Evolutionary conservation across 2,113 vertebrate species (phyloP).

Genomic region (Nothobranchius kuhntae): DNA sequence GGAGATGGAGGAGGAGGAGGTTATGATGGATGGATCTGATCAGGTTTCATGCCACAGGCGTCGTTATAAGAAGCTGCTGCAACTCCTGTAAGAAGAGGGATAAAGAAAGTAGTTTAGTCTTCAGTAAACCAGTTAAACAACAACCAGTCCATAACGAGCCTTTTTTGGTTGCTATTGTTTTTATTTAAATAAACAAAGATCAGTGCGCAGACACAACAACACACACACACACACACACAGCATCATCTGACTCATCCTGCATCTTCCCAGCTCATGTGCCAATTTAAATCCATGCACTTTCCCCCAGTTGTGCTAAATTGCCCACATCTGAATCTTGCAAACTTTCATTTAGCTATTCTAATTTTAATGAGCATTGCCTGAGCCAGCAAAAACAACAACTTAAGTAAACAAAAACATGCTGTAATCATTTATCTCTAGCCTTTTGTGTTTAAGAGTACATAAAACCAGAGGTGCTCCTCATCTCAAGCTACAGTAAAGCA

Average conservation of each 20-base stretch:
- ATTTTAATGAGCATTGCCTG: conserved; percentile 53
- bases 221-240: background rate
- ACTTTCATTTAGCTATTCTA: conserved; percentile 43
- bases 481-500: too few relatives aligned
- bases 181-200: conserved; percentile 32
- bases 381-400: conserved; percentile 46
- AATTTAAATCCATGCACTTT: conserved; percentile 10
- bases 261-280: conserved; percentile 6
- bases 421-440: conserved; percentile 22
- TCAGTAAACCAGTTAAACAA: background rate
- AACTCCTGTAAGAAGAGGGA: conserved; percentile 49
- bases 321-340: conserved; percentile 25
- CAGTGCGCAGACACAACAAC: conserved; percentile 9
- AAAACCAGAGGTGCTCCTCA: background rate
- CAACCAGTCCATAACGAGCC: conserved; percentile 1
- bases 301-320: conserved; percentile 39
- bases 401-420: conserved; percentile 20
- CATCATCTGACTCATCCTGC: conserved; percentile 37
- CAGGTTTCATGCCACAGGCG: conserved; percentile 64
- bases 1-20: conserved; percentile 53
- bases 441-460: conserved; percentile 16
- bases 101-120: conserved; percentile 10
- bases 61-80: conserved; percentile 40
- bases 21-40: conserved; percentile 24
- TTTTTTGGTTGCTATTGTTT: conserved; percentile 20